Base-by-base conservation (phyloP, 2,888 invertebrate genomes). In the Ophion ventricosus region DNA sequence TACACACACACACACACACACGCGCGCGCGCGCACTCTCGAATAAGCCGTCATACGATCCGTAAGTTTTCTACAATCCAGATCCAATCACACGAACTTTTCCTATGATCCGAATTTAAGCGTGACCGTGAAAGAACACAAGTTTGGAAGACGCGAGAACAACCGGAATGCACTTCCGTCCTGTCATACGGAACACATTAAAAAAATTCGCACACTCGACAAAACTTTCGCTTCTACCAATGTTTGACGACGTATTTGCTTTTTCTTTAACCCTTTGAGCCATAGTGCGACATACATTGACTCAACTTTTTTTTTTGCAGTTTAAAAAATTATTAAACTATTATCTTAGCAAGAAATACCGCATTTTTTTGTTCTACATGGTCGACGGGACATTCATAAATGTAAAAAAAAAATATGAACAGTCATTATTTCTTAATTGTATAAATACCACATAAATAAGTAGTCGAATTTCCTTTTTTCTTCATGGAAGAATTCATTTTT, bases 1-100 rank as follows among this genome's bases (percentile, higher is more conserved):
- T 80, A 76, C 82, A 85, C 84, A 56, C 79, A 75, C 81, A 59
- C 29, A 29, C 4, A n/a, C 82, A 76, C 82, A 85, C 84, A 56
- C 79, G 70, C 81, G 59, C 29, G 4, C 4, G 88, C 83, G 69
- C 82, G 79, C 82, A 85, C 84, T 67, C 79, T 79, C 82, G 66
- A 67, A 82, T 73, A 80, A 66, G 64, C 66, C 64, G 74, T 84
- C 72, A 43, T 76, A 35, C 59, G 73, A 29, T 77, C 74, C 76
- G 61, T 78, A 85, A 78, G 78, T 83, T 72, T 83, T 75, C 70
- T 72, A 81, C 29, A 75, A 67, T 11, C 64, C 57, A 69, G 54
- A 29, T 63, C 5, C 5, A 43, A 73, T 69, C 69, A 59, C 75
- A 64, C 17, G 26, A 76, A 35, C 76, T 80, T 59, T 66, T 54